Evolutionary conservation across 2,797 vertebrate genomes (phyloP).

Genomic region (Scarus forsteni): DNA sequence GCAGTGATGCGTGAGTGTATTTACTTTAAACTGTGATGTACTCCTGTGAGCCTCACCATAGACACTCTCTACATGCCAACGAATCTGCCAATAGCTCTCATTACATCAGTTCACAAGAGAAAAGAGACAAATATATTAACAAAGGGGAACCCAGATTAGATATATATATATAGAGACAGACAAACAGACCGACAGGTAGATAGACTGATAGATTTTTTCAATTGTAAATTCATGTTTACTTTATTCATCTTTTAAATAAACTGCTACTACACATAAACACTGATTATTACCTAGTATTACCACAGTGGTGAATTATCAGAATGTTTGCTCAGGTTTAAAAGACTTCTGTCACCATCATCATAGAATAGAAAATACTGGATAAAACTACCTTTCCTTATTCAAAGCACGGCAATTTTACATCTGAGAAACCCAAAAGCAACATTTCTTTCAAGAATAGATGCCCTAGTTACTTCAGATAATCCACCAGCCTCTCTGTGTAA

Average conservation of each 20-base stretch:
- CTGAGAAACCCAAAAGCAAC: slow-evolving; percentile 1
- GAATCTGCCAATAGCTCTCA: slow-evolving; percentile 6
- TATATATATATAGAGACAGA: no score
- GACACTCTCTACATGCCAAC: background rate
- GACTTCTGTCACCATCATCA: background rate
- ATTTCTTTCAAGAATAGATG: slow-evolving; percentile 10
- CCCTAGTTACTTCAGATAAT: slow-evolving; percentile 24
- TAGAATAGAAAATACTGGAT: background rate
- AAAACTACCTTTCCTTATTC: background rate
- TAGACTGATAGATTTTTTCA: no score
- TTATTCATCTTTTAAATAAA: no score
- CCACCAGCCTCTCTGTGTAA: background rate
- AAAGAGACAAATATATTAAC: slow-evolving; percentile 2
- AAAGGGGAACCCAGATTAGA: background rate
- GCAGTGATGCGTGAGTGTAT: slow-evolving; percentile 4
- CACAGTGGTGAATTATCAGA: background rate
- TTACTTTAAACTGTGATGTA: slow-evolving; percentile 22
- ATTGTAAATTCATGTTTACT: no score
- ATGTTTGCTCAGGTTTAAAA: background rate
- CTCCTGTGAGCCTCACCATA: slow-evolving; percentile 2
- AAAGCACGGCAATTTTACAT: background rate
- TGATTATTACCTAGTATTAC: background rate
- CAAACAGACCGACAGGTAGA: no score
- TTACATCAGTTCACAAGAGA: background rate
- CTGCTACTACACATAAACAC: background rate